Conservation (phyloP, 2,888 invertebrate species). For the Entomobrya multifasciata region DNA sequence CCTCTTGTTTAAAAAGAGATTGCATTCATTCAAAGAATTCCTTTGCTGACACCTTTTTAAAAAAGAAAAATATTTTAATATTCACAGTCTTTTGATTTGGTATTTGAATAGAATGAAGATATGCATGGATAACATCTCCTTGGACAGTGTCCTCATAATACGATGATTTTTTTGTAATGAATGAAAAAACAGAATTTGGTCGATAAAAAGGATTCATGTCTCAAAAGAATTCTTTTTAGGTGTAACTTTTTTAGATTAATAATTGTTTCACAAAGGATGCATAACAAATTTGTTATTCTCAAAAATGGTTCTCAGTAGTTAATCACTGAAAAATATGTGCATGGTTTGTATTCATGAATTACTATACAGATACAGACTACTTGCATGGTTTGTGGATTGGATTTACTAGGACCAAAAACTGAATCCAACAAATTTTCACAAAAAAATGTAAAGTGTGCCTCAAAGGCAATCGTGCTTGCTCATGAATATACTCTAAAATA, state of each 20-base stretch:
- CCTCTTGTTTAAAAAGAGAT: slow-evolving; percentile 12
- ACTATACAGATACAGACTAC: background rate
- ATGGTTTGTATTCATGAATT: background rate
- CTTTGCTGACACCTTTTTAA: slow-evolving; percentile 62
- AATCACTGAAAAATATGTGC: slow-evolving; percentile 20
- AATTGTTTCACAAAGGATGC: slow-evolving; percentile 52
- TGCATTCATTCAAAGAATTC: slow-evolving; percentile 42
- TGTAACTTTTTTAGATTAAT: slow-evolving; percentile 50
- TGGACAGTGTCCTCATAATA: slow-evolving; percentile 15
- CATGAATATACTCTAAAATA: slow-evolving; percentile 12
- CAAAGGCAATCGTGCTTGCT: slow-evolving; percentile 61
- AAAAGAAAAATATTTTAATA: background rate
- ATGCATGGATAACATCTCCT: slow-evolving; percentile 41
- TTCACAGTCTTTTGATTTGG: slow-evolving; percentile 44
- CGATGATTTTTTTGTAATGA: background rate
- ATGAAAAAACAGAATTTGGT: slow-evolving; percentile 24
- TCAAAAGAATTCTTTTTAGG: slow-evolving; percentile 36
- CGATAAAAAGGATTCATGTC: slow-evolving; percentile 51
- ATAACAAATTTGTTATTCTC: slow-evolving; percentile 59
- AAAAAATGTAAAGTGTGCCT: slow-evolving; percentile 46
- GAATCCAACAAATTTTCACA: background rate
- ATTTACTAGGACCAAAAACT: background rate
- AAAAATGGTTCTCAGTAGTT: background rate
- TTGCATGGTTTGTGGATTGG: background rate
- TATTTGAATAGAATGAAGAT: slow-evolving; percentile 30